phyloP scores from a whole-genome alignment of 2,888 invertebrate genomes.

The Volucella bombylans region DNA sequence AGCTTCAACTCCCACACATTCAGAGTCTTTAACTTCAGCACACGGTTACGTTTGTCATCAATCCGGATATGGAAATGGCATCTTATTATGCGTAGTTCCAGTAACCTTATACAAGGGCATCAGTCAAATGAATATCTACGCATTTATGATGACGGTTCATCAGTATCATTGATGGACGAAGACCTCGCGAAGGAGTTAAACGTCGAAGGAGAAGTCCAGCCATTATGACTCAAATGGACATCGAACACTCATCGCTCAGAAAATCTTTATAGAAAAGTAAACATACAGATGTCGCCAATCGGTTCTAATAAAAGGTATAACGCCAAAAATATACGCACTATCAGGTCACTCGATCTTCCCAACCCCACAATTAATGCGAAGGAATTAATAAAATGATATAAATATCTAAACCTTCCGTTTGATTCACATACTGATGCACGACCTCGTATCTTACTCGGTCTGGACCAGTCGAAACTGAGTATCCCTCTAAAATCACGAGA shows the following conservation, averaged over 20 bases:
- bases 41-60: no score
- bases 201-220: no score
- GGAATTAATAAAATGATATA: slow-evolving; percentile 1
- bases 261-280: not conserved
- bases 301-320: not conserved
- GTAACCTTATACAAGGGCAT: slow-evolving; percentile 53
- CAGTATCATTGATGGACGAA: slow-evolving; percentile 68
- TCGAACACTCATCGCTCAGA: slow-evolving; percentile 47
- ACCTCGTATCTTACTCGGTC: slow-evolving; percentile 22
- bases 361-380: slow-evolving; percentile 3
- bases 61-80: no score
- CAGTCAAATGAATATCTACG: slow-evolving; percentile 56
- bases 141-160: slow-evolving; percentile 72
- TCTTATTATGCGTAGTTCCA: slow-evolving; percentile 60
- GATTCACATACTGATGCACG: not conserved
- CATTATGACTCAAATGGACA: no score
- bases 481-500: slow-evolving; percentile 10
- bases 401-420: slow-evolving; percentile 12
- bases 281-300: not conserved
- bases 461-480: slow-evolving; percentile 31
- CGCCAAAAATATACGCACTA: not conserved
- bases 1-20: no score
- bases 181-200: slow-evolving; percentile 42
- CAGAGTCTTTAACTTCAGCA: no score
- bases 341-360: no score